These are phyloP conservation scores for Deroplatys truncata DNA, from an alignment of 2,888 invertebrate species.

Conservation along the genomic window DNA sequence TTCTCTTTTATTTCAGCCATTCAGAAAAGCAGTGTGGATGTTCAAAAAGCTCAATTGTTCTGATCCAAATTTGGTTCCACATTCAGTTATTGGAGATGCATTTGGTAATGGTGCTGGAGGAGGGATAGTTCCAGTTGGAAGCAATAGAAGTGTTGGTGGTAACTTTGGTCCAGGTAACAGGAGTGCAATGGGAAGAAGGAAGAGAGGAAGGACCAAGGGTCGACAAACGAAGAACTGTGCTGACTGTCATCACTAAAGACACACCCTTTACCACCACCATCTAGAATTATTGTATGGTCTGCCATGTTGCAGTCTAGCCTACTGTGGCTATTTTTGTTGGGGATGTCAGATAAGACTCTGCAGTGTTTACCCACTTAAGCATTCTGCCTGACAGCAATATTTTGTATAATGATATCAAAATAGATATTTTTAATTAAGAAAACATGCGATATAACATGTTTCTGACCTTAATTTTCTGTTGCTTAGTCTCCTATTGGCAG, in stretches of 20 bases:
- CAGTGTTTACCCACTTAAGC: background rate
- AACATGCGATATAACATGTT: background rate
- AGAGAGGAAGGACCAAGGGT: constrained; percentile 28
- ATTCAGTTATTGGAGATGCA: constrained; percentile 34
- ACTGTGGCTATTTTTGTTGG: background rate
- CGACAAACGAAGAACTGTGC: background rate
- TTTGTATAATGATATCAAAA: background rate
- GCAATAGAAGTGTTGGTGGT: background rate
- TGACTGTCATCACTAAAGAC: background rate
- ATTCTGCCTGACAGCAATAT: background rate
- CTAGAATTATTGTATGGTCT: background rate
- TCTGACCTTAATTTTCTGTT: background rate
- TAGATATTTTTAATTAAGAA: background rate
- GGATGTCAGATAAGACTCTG: background rate
- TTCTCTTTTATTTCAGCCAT: constrained; percentile 36
- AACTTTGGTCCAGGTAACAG: background rate
- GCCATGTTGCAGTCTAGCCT: background rate
- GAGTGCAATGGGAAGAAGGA: constrained; percentile 18
- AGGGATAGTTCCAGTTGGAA: background rate
- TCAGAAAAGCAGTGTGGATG: constrained; percentile 43
- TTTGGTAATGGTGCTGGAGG: constrained; percentile 16
- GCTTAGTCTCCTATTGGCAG: background rate
- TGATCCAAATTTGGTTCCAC: constrained; percentile 39
- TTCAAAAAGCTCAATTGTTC: constrained; percentile 45
- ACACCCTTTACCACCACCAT: background rate